These are phyloP conservation scores for Labrus mixtus DNA, from an alignment of 2,113 vertebrate genomes.

Conservation along the genomic window DNA sequence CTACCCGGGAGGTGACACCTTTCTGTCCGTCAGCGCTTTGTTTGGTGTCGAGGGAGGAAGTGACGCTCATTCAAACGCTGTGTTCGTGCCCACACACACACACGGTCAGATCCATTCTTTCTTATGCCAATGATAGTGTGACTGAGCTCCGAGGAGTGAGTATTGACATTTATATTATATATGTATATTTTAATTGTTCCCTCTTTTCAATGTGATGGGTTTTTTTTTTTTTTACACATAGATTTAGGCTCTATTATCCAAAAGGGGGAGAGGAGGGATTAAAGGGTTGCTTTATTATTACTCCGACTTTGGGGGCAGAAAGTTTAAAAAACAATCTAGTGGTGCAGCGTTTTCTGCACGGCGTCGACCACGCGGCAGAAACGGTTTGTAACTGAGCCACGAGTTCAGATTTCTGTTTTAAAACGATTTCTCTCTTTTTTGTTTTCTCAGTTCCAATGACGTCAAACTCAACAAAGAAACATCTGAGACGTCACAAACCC, in stretches of 20 bases:
- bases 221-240: conserved; percentile 67
- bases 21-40: conserved; percentile 34
- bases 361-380: background rate
- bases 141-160: conserved; percentile 74
- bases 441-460: background rate
- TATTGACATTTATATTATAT: conserved; percentile 80
- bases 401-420: background rate
- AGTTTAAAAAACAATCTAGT: too few species aligned
- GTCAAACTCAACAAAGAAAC: background rate
- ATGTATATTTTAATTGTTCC: conserved; percentile 82
- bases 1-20: conserved; percentile 41
- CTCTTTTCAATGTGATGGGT: conserved; percentile 73
- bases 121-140: conserved; percentile 81
- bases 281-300: conserved; percentile 44
- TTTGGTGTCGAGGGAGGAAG: conserved; percentile 51
- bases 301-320: background rate
- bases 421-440: too few species aligned
- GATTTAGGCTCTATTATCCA: conserved; percentile 54
- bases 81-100: conserved; percentile 53
- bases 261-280: background rate
- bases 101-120: conserved; percentile 57
- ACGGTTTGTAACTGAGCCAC: background rate
- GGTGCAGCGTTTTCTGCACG: too few species aligned
- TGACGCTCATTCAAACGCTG: conserved; percentile 55
- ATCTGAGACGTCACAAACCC: background rate